Base-by-base conservation (phyloP, 2,797 vertebrate genomes). In the Diplodus puntazzo region DNA sequence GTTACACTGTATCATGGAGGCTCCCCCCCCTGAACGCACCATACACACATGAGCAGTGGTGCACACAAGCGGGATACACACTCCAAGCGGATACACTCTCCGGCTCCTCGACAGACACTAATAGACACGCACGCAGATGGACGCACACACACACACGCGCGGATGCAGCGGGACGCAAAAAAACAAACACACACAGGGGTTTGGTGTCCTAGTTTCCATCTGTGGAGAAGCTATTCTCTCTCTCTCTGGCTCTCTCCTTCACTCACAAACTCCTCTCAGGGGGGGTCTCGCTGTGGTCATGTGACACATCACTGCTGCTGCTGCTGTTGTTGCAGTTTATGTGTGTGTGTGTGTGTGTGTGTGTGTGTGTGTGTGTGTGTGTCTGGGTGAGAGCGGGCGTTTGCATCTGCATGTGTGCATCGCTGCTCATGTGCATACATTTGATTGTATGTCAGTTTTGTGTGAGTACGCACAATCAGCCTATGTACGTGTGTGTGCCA, bases 141-240 rank as follows among this genome's bases (percentile, higher is more conserved):
- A 80, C 78, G 52, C 66, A 73, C 68, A 78, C 55, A 75, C 55
- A 53, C 55, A 53, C 74, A 53, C 52, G 39, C 84, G 77, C 82
- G 77, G 77, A 91, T 84, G 77, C 87, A 86, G 87, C 77, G 81
- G 71, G 80, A 87, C 30, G 70, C 81, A 78, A 92, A 91, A 78
- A 92, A 91, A 87, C 83, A 90, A 90, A 92, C 85, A 87, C 88
- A 87, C 91, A 89, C 86, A 82, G 74, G 89, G 88, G 86, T 89
- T 90, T 89, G 85, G 87, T 94, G 94, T 94, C 94, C 94, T 94
- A 94, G 82, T 93, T 95, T 94, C 88, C 90, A 88, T 91, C 89
- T 90, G 90, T 85, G 83, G 88, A 91, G 88, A 90, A 82, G 86
- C 89, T 92, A 81, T 87, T 88, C 84, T 92, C 77, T 90, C 77